Base-by-base conservation (phyloP, 2,888 invertebrate genomes). In the Euplexia lucipara region DNA sequence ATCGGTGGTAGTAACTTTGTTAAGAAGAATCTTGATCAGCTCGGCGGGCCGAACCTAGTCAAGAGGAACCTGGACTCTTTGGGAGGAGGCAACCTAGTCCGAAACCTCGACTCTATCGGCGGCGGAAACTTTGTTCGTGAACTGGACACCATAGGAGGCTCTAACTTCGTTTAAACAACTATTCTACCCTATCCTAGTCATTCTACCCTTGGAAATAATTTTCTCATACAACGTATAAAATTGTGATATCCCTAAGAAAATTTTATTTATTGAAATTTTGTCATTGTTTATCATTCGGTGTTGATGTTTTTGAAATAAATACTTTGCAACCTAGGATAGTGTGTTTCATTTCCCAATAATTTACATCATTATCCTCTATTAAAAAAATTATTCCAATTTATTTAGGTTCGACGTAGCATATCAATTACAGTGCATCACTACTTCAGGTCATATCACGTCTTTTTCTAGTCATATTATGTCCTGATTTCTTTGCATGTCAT, bases 91-190 rank as follows among this genome's bases (percentile, higher is more conserved):
- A 94, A 94, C 75, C 84, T 95, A n/a, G 91, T 94, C 4, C 86
- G 94, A 10, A 92, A 91, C 74, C 81, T 96, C 51, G 95, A 96
- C 77, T 91, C 94, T 2, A 86, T 96, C 6, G 96, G 96, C 3
- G 96, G 96, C 1, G 94, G 94, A 18, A 95, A 96, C 84, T 90
- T 96, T 20, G 91, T 95, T 8, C 90, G 95, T 52, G 85, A 92
- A 70, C 79, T 93, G 26, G 90, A 93, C 70, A 85, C 91, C 37
- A 82, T 94, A 26, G 94, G 93, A 48, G 95, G 93, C 8, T 90
- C 89, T 26, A 95, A 95, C 85, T 85, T 95, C 60, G 88, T 93
- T 51, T 91, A 86, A 89, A 83, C 47, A 51, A 48, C 71, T 47
- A 56, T 60, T 62, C 47, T 62, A 51, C 45, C 44, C 47, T 54